Conservation (phyloP, 2,888 invertebrate species). For the Autographa pulchrina region DNA sequence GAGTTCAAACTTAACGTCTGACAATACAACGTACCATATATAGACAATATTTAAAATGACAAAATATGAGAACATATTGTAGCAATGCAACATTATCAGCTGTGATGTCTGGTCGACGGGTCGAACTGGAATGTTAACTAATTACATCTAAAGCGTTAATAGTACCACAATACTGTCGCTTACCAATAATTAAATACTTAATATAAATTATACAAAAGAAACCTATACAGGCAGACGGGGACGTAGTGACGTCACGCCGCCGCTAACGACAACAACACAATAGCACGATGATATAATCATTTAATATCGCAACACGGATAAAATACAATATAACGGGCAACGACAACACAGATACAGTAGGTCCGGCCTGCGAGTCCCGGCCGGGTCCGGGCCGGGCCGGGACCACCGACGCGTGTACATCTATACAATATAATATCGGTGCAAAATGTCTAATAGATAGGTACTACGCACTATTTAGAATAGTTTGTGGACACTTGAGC, state of each 20-base stretch:
- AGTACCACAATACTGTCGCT: conserved; percentile 83
- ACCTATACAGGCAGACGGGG: conserved; percentile 66
- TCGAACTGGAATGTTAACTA: conserved; percentile 84
- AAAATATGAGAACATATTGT: conserved; percentile 60
- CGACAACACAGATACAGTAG: conserved; percentile 65
- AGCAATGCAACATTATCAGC: conserved; percentile 61
- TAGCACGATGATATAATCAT: conserved; percentile 40
- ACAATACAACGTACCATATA: conserved; percentile 51
- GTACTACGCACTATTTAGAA: conserved; percentile 85
- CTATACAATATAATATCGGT: conserved; percentile 82
- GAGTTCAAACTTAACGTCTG: conserved; percentile 70
- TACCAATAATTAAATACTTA: conserved; percentile 80
- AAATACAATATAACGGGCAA: conserved; percentile 69
- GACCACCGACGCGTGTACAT: conserved; percentile 69
- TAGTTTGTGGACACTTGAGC: conserved; percentile 82
- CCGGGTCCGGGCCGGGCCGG: background rate
- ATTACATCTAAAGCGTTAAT: conserved; percentile 79
- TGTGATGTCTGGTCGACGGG: conserved; percentile 69
- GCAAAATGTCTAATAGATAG: conserved; percentile 86
- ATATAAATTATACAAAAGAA: conserved; percentile 73
- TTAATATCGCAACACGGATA: conserved; percentile 69
- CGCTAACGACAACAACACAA: conserved; percentile 51
- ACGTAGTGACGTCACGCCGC: conserved; percentile 32
- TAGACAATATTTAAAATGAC: conserved; percentile 54
- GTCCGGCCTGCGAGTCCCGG: conserved; percentile 21